These are phyloP conservation scores for Bugula neritina DNA, from an alignment of 2,888 invertebrate genomes.

Conservation along the genomic window DNA sequence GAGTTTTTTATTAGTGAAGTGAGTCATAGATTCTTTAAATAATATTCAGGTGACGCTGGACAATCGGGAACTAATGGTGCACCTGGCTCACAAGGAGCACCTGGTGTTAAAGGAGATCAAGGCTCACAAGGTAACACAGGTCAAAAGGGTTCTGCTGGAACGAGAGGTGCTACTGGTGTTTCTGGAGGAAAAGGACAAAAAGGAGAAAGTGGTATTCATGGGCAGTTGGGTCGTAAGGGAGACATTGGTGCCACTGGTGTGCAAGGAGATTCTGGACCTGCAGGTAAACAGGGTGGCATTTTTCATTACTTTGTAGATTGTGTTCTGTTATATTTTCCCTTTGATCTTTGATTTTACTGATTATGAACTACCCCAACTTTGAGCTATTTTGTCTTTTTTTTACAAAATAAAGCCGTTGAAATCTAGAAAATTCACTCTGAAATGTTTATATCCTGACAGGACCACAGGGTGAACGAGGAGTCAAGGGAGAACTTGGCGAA, in stretches of 20 bases:
- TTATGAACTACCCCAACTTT: too few relatives aligned
- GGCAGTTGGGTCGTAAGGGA: background rate
- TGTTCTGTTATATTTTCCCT: too few relatives aligned
- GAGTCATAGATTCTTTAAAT: too few relatives aligned
- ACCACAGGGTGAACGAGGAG: background rate
- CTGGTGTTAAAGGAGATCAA: background rate
- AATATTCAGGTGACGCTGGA: slow-evolving; percentile 4
- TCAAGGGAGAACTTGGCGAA: background rate
- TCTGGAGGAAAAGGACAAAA: slow-evolving; percentile 4
- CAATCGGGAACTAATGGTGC: background rate
- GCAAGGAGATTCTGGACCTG: background rate
- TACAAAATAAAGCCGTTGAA: too few relatives aligned
- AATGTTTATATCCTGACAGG: too few relatives aligned
- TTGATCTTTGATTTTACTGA: too few relatives aligned
- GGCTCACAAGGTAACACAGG: background rate
- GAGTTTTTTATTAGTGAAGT: too few relatives aligned
- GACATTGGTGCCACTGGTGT: background rate
- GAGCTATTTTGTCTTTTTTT: too few relatives aligned
- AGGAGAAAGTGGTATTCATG: background rate
- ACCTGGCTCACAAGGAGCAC: background rate
- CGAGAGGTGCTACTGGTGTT: background rate
- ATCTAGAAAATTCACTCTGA: too few relatives aligned
- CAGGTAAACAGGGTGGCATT: background rate
- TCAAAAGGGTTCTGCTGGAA: background rate
- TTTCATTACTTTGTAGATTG: too few relatives aligned